phyloP scores from a whole-genome alignment of 2,888 invertebrate species.

The Thumatha senex region DNA sequence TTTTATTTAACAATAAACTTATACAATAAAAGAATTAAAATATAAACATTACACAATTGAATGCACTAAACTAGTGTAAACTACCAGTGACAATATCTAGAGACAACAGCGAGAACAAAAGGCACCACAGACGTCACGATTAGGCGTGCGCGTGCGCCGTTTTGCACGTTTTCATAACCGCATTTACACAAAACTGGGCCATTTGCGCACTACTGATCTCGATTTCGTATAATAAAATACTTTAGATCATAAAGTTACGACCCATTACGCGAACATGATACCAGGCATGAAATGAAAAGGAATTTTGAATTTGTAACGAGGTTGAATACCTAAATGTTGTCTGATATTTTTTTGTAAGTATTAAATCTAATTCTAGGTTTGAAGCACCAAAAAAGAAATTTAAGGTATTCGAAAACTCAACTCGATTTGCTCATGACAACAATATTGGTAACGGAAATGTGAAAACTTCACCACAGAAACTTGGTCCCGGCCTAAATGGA shows the following conservation, averaged over 20 bases:
- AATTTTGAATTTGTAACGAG: slow-evolving; percentile 36
- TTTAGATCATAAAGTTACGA: slow-evolving; percentile 33
- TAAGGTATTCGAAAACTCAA: no score
- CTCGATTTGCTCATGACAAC: no score
- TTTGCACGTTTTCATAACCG: slow-evolving; percentile 42
- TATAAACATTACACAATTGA: not conserved
- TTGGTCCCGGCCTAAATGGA: no score
- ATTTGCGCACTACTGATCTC: slow-evolving; percentile 40
- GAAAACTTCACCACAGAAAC: no score
- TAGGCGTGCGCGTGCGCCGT: slow-evolving; percentile 29
- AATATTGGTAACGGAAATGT: no score
- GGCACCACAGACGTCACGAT: slow-evolving; percentile 33
- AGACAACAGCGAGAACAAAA: slow-evolving; percentile 24
- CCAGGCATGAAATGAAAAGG: slow-evolving; percentile 21
- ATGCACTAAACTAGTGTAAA: not conserved
- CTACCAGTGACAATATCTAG: not conserved
- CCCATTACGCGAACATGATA: slow-evolving; percentile 34
- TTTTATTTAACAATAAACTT: no score
- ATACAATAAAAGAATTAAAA: no score
- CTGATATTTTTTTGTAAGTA: no score
- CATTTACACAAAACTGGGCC: slow-evolving; percentile 38
- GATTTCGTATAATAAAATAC: slow-evolving; percentile 33
- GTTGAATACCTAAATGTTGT: slow-evolving; percentile 14
- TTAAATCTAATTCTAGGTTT: no score
- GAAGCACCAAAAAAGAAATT: no score